phyloP scores from a whole-genome alignment of 2,113 vertebrate species.

The Sinosuthora webbiana region DNA sequence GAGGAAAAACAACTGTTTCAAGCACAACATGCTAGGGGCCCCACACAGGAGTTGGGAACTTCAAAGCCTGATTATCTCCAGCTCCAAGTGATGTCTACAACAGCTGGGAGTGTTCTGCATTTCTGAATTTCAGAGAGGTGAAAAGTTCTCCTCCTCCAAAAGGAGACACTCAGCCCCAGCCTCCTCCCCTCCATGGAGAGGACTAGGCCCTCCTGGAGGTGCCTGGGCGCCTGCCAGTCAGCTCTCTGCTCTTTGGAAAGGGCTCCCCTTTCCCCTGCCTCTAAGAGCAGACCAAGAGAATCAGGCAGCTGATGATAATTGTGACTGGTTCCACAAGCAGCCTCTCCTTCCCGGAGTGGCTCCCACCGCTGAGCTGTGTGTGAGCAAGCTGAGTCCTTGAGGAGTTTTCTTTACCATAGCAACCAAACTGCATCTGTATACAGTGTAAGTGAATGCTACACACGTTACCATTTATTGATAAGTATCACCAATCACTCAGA shows the following conservation, averaged over 20 bases:
- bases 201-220: accelerated
- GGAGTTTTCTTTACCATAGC: neutral
- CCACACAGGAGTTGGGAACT: neutral
- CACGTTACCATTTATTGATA: neutral
- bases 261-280: neutral
- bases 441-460: neutral
- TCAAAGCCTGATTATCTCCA: neutral
- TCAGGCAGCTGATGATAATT: accelerated
- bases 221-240: neutral
- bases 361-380: neutral
- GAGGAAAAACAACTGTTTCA: neutral
- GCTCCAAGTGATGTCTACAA: neutral
- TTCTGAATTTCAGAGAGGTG: neutral
- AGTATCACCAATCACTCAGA: neutral
- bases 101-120: neutral
- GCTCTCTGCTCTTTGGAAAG: neutral
- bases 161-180: neutral
- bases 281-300: neutral
- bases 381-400: neutral
- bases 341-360: neutral
- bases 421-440: neutral
- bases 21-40: neutral
- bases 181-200: neutral
- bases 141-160: neutral
- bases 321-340: neutral